phyloP scores from a whole-genome alignment of 2,113 vertebrate species.

The Prolemur simus region DNA sequence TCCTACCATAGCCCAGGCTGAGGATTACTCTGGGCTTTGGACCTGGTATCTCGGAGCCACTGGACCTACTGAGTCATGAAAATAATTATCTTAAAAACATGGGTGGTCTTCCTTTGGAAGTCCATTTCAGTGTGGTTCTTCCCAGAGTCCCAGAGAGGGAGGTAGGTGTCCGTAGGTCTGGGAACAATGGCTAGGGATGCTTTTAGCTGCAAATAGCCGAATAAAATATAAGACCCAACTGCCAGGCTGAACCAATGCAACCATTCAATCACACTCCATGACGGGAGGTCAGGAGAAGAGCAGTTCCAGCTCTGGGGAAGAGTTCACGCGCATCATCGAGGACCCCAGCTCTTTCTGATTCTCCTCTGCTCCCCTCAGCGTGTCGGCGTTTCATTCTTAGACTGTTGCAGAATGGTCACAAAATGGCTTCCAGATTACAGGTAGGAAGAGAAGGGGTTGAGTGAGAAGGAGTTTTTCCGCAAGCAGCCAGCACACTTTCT shows the following conservation, averaged over 20 bases:
- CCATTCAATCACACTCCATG: rapidly evolving
- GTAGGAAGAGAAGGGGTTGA: not conserved
- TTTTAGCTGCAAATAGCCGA: not conserved
- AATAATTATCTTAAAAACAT: not conserved
- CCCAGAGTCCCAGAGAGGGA: not conserved
- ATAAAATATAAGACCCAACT: not conserved
- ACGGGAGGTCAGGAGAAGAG: not conserved
- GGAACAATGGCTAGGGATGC: not conserved
- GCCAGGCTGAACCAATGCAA: not conserved
- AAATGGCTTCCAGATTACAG: not conserved
- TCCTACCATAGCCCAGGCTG: no score
- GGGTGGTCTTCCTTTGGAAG: not conserved
- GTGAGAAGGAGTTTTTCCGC: not conserved
- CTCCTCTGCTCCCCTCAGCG: not conserved
- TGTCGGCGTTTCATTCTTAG: not conserved
- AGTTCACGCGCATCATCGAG: rapidly evolving
- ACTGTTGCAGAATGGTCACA: not conserved
- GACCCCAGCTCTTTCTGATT: no score
- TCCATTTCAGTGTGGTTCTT: not conserved
- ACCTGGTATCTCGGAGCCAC: not conserved
- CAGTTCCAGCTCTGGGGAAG: rapidly evolving
- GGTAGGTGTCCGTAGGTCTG: not conserved
- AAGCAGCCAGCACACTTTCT: not conserved
- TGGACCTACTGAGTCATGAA: not conserved
- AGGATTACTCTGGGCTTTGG: not conserved